Conservation (phyloP, 35 echinoderm and acorn worm species). For the Lytechinus pictus region DNA sequence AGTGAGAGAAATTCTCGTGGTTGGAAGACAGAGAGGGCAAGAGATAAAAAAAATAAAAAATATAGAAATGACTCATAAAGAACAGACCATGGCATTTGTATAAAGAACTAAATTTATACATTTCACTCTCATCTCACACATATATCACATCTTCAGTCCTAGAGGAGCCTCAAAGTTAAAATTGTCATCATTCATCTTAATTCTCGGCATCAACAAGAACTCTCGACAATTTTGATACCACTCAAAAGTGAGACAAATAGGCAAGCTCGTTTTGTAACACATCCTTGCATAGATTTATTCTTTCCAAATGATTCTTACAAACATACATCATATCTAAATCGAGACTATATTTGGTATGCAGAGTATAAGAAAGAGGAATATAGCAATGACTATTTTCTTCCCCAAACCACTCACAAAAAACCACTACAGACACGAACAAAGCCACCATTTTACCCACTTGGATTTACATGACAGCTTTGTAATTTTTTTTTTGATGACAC, state of each 20-base stretch:
- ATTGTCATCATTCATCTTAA: background rate
- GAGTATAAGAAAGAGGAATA: background rate
- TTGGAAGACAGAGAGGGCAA: too few relatives aligned
- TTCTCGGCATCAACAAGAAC: background rate
- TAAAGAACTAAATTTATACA: too few relatives aligned
- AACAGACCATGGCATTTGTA: too few relatives aligned
- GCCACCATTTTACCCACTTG: background rate
- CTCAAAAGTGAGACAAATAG: background rate
- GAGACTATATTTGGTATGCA: background rate
- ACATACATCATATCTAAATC: background rate
- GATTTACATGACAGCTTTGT: background rate
- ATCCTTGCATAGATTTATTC: slow-evolving; percentile 42
- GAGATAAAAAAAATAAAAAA: too few relatives aligned
- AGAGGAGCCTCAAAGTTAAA: background rate
- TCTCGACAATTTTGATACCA: background rate
- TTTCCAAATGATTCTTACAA: slow-evolving; percentile 30
- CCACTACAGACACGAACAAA: background rate
- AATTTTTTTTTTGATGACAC: background rate
- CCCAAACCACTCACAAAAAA: background rate
- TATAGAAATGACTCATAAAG: too few relatives aligned
- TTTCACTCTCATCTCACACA: background rate
- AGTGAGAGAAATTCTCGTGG: too few relatives aligned
- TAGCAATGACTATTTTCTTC: background rate
- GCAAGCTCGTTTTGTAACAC: background rate
- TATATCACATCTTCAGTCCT: background rate